Conservation (phyloP, 2,888 invertebrate species). For the Coleophora flavipennella region DNA sequence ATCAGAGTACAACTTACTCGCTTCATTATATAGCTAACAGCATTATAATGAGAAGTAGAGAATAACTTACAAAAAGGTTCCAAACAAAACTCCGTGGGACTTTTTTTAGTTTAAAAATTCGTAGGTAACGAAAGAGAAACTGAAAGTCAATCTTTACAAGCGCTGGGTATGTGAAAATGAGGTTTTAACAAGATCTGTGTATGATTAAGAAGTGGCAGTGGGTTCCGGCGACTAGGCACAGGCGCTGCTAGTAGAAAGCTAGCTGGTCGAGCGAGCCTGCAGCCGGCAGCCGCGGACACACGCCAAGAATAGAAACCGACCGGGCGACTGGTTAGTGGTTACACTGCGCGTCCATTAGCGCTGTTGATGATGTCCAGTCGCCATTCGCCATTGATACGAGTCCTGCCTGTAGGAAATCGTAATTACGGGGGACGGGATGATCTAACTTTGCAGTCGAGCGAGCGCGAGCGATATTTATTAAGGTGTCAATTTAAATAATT, state of each 20-base stretch:
- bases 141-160: conserved; percentile 30
- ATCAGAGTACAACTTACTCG: too few species aligned
- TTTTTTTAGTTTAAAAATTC: too few species aligned
- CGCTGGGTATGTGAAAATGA: conserved; percentile 38
- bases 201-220: conserved; percentile 20
- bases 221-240: conserved; percentile 27
- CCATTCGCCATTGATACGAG: conserved; percentile 22
- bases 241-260: conserved; percentile 44
- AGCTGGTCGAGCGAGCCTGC: conserved; percentile 37
- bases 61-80: too few species aligned
- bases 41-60: too few species aligned
- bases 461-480: conserved; percentile 1
- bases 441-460: conserved; percentile 5
- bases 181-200: conserved; percentile 52
- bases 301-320: conserved; percentile 44
- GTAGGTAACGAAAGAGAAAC: conserved; percentile 32
- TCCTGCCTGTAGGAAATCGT: conserved; percentile 23
- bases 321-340: conserved; percentile 29
- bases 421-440: conserved; percentile 19
- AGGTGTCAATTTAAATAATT: conserved; percentile 6
- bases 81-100: too few species aligned
- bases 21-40: too few species aligned
- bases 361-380: conserved; percentile 19
- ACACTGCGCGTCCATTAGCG: conserved; percentile 29
- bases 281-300: conserved; percentile 42